These are phyloP conservation scores for Pseudomyrmex dendroicus DNA, from an alignment of 1,140 invertebrate genomes.

Conservation along the genomic window DNA sequence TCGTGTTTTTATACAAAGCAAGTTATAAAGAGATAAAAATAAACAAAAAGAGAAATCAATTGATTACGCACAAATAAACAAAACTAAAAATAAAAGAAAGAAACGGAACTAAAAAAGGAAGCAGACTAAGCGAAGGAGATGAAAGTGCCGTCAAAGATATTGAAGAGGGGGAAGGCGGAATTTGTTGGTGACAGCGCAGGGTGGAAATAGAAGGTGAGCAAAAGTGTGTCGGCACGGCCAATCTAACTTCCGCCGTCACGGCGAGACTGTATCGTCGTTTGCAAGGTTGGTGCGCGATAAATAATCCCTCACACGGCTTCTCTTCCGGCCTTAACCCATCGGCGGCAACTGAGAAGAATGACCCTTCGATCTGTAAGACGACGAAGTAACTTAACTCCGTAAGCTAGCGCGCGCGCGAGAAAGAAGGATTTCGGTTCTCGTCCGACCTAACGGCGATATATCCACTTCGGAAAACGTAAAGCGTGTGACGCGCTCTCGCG, in stretches of 20 bases:
- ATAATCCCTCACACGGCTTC: conserved; percentile 20
- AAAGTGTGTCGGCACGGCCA: conserved; percentile 13
- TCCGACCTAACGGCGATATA: background rate
- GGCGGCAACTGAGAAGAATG: conserved; percentile 51
- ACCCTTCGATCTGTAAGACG: conserved; percentile 36
- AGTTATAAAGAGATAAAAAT: too few relatives aligned
- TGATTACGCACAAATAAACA: too few relatives aligned
- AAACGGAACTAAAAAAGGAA: too few relatives aligned
- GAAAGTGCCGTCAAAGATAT: background rate
- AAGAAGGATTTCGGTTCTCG: background rate
- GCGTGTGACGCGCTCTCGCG: background rate
- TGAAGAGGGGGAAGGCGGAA: background rate
- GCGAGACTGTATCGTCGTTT: conserved; percentile 50
- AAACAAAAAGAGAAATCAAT: too few relatives aligned
- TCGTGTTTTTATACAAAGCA: too few relatives aligned
- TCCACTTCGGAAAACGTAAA: conserved; percentile 11
- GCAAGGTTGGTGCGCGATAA: conserved; percentile 50
- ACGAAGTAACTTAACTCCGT: conserved; percentile 63
- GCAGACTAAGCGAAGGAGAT: too few relatives aligned
- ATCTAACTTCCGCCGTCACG: conserved; percentile 25
- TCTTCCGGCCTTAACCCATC: background rate
- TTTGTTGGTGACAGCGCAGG: background rate
- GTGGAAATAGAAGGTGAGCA: background rate
- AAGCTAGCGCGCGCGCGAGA: conserved; percentile 20
- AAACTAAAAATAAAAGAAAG: too few relatives aligned